A percentile compares a stretch with the other conserved stretches of the same genome.
Conservation (phyloP, 2,888 invertebrate genomes). For the Norana najaformis region DNA sequence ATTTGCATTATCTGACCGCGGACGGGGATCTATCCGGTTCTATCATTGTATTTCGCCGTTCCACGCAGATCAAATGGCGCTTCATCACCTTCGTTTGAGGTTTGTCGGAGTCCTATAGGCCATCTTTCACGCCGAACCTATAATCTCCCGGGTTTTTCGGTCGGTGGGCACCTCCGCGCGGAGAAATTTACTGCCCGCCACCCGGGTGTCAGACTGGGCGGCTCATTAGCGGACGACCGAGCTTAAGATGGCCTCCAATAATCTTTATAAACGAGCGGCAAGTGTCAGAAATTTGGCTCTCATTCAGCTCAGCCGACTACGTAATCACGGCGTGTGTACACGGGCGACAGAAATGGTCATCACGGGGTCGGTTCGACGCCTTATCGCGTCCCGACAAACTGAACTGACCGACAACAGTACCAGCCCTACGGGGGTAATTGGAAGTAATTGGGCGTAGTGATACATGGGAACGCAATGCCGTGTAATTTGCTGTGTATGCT, state of each 20-base stretch:
- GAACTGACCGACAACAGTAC: not conserved
- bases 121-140: constrained; percentile 16
- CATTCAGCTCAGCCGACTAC: not conserved
- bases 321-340: constrained; percentile 20
- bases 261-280: constrained; percentile 20
- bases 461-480: not conserved
- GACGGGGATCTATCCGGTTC: not conserved
- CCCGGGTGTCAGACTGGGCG: not conserved
- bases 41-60: not conserved
- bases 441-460: constrained; percentile 34
- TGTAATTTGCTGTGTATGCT: not conserved
- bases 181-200: not conserved
- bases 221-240: not conserved
- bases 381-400: constrained; percentile 6
- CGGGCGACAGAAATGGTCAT: constrained; percentile 14
- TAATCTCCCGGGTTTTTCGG: not conserved
- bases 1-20: constrained; percentile 20
- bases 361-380: not conserved
- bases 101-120: not conserved
- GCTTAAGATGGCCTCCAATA: not conserved
- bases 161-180: constrained; percentile 7
- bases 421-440: constrained; percentile 28
- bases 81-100: not conserved
- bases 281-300: constrained; percentile 16
- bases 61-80: not conserved